phyloP scores from a whole-genome alignment of 1,140 invertebrate species.

The Atopsyche davidsoni region DNA sequence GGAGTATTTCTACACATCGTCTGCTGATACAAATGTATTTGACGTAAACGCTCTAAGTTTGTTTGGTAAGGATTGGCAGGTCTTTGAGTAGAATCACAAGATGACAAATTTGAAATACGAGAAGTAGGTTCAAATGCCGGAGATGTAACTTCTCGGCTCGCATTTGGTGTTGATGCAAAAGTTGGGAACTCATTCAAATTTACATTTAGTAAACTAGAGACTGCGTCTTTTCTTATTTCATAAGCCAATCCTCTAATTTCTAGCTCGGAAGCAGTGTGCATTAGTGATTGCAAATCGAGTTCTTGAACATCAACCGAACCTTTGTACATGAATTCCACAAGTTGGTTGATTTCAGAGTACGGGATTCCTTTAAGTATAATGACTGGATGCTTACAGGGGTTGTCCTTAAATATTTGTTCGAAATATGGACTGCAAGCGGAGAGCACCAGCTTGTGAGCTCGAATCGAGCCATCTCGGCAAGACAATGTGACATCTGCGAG shows the following conservation, averaged over 20 bases:
- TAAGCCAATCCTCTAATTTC: slow-evolving; percentile 55
- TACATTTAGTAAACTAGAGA: slow-evolving; percentile 46
- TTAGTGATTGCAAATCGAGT: slow-evolving; percentile 57
- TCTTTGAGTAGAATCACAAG: slow-evolving; percentile 31
- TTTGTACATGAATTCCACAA: slow-evolving; percentile 68
- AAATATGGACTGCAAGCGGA: slow-evolving; percentile 73
- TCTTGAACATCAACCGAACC: slow-evolving; percentile 64
- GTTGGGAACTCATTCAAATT: slow-evolving; percentile 44
- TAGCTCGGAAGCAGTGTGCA: slow-evolving; percentile 61
- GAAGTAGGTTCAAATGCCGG: slow-evolving; percentile 25
- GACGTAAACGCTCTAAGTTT: slow-evolving; percentile 42
- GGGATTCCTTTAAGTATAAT: slow-evolving; percentile 63
- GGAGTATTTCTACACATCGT: slow-evolving; percentile 37
- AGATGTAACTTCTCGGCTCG: slow-evolving; percentile 9
- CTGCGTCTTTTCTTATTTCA: slow-evolving; percentile 46
- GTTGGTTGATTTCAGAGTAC: slow-evolving; percentile 61
- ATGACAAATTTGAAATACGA: slow-evolving; percentile 6
- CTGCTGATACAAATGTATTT: slow-evolving; percentile 49
- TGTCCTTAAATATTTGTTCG: slow-evolving; percentile 67
- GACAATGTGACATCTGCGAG: slow-evolving; percentile 62
- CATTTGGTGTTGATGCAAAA: slow-evolving; percentile 36
- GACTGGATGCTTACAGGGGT: slow-evolving; percentile 67
- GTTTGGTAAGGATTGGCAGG: slow-evolving; percentile 33
- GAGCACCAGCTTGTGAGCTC: slow-evolving; percentile 64
- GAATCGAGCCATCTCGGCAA: slow-evolving; percentile 58